Evolutionary conservation across 2,113 vertebrate species (phyloP).

Genomic region (Neofelis nebulosa): DNA sequence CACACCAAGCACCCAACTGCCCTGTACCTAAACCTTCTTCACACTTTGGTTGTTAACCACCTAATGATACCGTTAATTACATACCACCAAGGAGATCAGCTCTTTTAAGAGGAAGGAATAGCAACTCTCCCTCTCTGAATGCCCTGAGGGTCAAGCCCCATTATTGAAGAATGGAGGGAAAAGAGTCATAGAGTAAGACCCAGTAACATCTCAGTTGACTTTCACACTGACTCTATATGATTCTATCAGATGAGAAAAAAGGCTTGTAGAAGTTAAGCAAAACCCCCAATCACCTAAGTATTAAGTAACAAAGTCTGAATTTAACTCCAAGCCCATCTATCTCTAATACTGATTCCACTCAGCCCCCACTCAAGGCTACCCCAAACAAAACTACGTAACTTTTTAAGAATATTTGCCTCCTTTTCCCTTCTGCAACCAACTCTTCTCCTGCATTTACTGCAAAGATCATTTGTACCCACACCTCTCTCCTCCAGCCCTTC

Average conservation of each 20-base stretch:
- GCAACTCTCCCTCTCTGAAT: background rate
- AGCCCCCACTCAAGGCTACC: background rate
- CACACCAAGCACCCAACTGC: background rate
- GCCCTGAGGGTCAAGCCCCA: background rate
- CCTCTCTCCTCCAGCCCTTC: background rate
- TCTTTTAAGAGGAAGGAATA: background rate
- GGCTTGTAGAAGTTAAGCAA: background rate
- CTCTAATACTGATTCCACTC: background rate
- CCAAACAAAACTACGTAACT: background rate
- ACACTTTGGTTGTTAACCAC: background rate
- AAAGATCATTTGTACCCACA: conserved; percentile 27
- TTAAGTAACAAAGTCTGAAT: background rate
- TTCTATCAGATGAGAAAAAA: background rate
- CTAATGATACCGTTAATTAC: too few relatives aligned
- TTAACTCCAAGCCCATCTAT: background rate
- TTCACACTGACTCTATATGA: background rate
- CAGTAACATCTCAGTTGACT: background rate
- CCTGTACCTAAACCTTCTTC: background rate
- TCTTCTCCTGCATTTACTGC: background rate
- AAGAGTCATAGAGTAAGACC: background rate
- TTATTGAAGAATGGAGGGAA: background rate
- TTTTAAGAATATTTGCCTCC: background rate
- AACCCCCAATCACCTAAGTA: background rate
- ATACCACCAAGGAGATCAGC: background rate
- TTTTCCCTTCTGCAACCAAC: background rate